Evolutionary conservation across 2,888 invertebrate species (phyloP), one percentile per base, ranked within the genome.

Genomic region (Clivina fossor): DNA sequence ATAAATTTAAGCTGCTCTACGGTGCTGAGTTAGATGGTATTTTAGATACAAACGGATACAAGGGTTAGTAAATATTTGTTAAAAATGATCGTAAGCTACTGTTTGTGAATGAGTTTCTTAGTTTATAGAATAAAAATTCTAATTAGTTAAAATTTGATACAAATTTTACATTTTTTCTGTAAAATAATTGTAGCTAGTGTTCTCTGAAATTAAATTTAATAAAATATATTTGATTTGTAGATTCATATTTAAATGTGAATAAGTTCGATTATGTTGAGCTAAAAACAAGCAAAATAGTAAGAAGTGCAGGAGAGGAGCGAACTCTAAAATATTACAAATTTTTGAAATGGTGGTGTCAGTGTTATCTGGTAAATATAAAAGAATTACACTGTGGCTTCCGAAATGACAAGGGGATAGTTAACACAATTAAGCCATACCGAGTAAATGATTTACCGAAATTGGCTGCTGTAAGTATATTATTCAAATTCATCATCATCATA

Each of bases 341-440:
- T 19, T 44, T 53, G 26, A 53, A 53, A 53, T 53, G 53, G 53
- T 53, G 53, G 53, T 24, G 24, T 11, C 53, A 53, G 13, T 35
- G 35, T 33, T 53, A 40, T 44, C 13, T 53, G 13, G 53, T 24
- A 7, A 53, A 44, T 26, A 33, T 53, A 16, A 33, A 53, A 44
- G 35, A 53, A 44, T 19, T 53, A 4, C 44, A 53, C 44, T 43
- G 43, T n/a, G 53, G 53, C 26, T 44, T 53, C 28, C 8, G 53
- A 33, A 22, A 44, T 28, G 9, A 19, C 15, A 15, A 44, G 33
- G 53, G 53, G n/a, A 53, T 53, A 4, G 44, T 53, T 22, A 16
- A 37, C 11, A 16, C 43, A 13, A 44, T 53, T n/a, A 7, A 37
- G 4, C 44, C 33, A 24, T 44, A 35, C 8, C 13, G 37, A 30